Base-by-base conservation (phyloP, 2,797 vertebrate genomes). In the Poecilia velifera region DNA sequence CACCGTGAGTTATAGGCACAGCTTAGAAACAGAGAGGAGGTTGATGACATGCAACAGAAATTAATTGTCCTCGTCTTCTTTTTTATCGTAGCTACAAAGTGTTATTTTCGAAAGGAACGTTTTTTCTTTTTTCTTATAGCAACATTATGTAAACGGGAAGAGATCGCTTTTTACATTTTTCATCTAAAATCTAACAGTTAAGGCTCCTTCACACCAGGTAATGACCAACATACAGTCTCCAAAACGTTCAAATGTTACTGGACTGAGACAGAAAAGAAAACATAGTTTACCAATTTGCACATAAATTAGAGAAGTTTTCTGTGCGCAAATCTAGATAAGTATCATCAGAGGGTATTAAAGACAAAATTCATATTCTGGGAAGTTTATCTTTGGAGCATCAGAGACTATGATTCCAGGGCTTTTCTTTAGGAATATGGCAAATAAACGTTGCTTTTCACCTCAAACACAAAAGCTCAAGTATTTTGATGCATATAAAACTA, bases 1-100 rank as follows among this genome's bases (percentile, higher is more conserved):
- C 79, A 72, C 81, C 74, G 76, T 81, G 76, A 88, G 62, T 86
- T 83, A 84, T 78, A 73, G 76, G 81, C 80, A 64, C 13, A 55
- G 73, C 68, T 79, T 39, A 73, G 75, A 81, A 81, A 71, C 45
- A 31, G 45, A 82, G 81, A 68, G 49, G 76, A 82, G n/a, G 68
- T 70, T 79, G 81, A 78, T 46, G 57, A 76, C 18, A 31, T 20
- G 73, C 18, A 76, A 76, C 73, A 36, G 28, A 81, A 77, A 36
- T 36, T 43, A 49, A 43, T 34, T 22, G 59, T 79, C 34, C 9
- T 46, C 13, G 5, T n/a, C 36, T 81, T 62, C 45, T 62, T 53
- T 34, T 4, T 34, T 34, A 31, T 75, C 20, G 47, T 45, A 51
- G 31, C 1, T 16, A 34, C 49, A 25, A 59, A 31, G 36, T 22